phyloP scores from a whole-genome alignment of 2,888 invertebrate species.

The Ophonus ardosiacus region DNA sequence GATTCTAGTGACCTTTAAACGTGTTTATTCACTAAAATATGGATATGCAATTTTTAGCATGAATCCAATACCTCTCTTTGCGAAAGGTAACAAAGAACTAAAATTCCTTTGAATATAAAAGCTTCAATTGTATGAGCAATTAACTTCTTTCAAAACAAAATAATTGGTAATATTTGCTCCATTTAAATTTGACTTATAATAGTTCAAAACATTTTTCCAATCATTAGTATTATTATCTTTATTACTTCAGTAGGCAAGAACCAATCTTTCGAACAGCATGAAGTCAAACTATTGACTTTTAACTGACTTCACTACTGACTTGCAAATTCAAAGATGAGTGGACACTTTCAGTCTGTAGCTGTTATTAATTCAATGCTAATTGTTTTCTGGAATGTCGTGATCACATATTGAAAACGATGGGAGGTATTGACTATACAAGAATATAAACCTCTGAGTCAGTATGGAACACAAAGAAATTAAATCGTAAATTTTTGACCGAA shows the following conservation, averaged over 20 bases:
- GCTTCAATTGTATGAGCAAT: too few relatives aligned
- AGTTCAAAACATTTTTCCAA: background rate
- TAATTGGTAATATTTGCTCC: too few relatives aligned
- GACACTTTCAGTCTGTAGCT: constrained; percentile 22
- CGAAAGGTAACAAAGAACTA: too few relatives aligned
- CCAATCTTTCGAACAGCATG: background rate
- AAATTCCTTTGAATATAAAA: too few relatives aligned
- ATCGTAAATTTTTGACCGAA: background rate
- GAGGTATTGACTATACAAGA: background rate
- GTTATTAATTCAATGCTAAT: constrained; percentile 27
- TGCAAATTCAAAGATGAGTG: constrained; percentile 7
- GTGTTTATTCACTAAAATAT: too few relatives aligned
- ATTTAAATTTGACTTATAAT: too few relatives aligned
- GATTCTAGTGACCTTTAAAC: too few relatives aligned
- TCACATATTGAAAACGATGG: constrained; percentile 10
- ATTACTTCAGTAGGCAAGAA: background rate
- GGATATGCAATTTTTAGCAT: too few relatives aligned
- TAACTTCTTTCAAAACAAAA: too few relatives aligned
- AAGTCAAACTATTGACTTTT: background rate
- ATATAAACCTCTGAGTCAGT: background rate
- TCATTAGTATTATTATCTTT: background rate
- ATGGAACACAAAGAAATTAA: background rate
- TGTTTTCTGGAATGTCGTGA: constrained; percentile 38
- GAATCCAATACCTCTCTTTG: too few relatives aligned
- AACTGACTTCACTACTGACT: background rate